Percentiles rank a stretch among this genome's conserved stretches.
Conservation (phyloP, 2,888 invertebrate genomes). For the Pheosia gnoma region DNA sequence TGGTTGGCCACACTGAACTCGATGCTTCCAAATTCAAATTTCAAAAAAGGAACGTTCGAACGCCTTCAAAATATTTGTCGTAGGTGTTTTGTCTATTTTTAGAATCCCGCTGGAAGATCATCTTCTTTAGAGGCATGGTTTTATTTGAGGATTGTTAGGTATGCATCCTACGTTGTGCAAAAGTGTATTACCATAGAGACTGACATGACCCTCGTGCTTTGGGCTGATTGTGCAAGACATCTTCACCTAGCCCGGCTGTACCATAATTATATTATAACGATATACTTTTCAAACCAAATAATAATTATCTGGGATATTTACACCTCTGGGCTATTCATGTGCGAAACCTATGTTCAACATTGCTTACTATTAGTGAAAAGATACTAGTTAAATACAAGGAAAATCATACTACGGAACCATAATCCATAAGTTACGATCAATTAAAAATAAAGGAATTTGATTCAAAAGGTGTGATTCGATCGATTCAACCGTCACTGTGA, state of each 20-base stretch:
- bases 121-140: background rate
- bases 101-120: conserved; percentile 24
- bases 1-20: conserved; percentile 76
- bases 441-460: conserved; percentile 42
- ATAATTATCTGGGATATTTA: too few relatives aligned
- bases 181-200: too few relatives aligned
- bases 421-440: conserved; percentile 5
- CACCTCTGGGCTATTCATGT: too few relatives aligned
- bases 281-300: too few relatives aligned
- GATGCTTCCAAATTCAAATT: conserved; percentile 67
- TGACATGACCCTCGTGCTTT: too few relatives aligned
- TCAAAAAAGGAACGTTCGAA: conserved; percentile 47
- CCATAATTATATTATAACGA: too few relatives aligned
- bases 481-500: conserved; percentile 48
- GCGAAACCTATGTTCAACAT: too few relatives aligned
- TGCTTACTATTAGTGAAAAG: too few relatives aligned
- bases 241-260: too few relatives aligned
- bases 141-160: background rate
- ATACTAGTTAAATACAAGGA: too few relatives aligned
- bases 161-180: too few relatives aligned
- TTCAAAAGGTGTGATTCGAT: conserved; percentile 61
- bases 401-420: conserved; percentile 24
- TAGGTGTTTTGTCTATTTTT: conserved; percentile 40
- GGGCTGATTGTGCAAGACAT: too few relatives aligned
- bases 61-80: conserved; percentile 51